Evolutionary conservation across 2,888 invertebrate species (phyloP), one percentile per base, ranked within the genome.

Genomic region (Odontothrips loti): DNA sequence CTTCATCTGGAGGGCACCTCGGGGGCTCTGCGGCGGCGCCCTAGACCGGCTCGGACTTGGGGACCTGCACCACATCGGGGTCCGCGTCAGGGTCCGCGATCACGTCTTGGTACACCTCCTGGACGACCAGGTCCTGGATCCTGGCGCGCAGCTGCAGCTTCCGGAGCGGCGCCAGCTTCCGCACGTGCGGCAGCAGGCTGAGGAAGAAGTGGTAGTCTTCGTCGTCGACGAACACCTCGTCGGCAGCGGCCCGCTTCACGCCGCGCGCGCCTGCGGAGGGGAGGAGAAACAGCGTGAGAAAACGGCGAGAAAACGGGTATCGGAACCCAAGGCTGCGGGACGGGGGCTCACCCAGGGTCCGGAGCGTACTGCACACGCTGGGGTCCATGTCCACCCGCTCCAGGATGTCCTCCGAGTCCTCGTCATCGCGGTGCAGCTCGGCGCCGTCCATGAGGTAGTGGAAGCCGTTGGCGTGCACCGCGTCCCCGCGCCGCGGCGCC

Each of bases 151-250:
- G 8, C 68, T 27, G 68, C 23, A 75, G 68, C 68, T 75, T 75
- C 23, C 68, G 68, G 8, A 10, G 23, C 23, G 68, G 68, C 23
- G 23, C 27, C 68, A 75, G 68, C 27, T 27, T 75, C 6, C 68
- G 68, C 23, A 75, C 68, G 27, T 75, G 68, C 68, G 88, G 88
- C 80, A 88, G 82, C 11, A 88, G 85, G 82, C 88, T 88, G 86
- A 88, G 86, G 47, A 88, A 85, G 82, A 88, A 88, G 83, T 87
- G 87, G 82, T 87, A 88, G 84, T 87, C 87, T 82, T 88, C 88
- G 81, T 88, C 88, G 79, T 85, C 82, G 8, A 27, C 68, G 68
- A 27, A 75, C 68, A 75, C 23, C 68, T 75, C 68, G 68, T 75
- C 68, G 23, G 23, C 12, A 27, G 68, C 68, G 68, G 68, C 8